Percentiles rank a stretch among this genome's conserved stretches.
Conservation (phyloP, 2,888 invertebrate genomes). For the Dryobota labecula region DNA sequence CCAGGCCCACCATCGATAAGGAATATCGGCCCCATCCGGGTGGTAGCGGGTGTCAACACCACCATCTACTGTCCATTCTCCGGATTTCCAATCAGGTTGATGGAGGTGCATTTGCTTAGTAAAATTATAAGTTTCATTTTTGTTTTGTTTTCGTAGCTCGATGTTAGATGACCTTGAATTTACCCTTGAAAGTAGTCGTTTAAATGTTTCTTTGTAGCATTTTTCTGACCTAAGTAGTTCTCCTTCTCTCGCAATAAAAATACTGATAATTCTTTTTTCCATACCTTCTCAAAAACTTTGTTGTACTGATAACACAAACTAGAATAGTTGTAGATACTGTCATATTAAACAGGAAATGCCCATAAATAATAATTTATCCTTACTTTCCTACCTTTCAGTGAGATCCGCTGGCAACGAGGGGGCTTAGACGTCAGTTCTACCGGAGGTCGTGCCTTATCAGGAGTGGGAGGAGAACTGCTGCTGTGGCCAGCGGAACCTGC, state of each 20-base stretch:
- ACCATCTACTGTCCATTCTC: constrained; percentile 96
- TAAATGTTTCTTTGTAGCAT: constrained; percentile 18
- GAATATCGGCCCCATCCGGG: constrained; percentile 93
- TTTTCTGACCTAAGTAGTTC: not conserved
- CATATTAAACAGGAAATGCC: not conserved
- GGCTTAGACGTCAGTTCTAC: constrained; percentile 77
- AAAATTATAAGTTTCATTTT: constrained; percentile 88
- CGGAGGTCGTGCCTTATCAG: constrained; percentile 77
- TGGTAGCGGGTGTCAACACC: constrained; percentile 94
- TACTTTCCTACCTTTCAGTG: constrained; percentile 71
- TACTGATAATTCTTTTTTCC: not conserved
- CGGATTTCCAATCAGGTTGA: constrained; percentile 95
- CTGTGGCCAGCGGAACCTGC: constrained; percentile 90
- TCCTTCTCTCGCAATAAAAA: not conserved
- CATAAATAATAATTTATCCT: not conserved
- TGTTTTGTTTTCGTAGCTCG: constrained; percentile 69
- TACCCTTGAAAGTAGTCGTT: constrained; percentile 9
- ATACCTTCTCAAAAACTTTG: not conserved
- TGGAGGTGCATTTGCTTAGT: constrained; percentile 91
- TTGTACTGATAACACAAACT: not conserved
- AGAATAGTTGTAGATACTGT: constrained; percentile 10
- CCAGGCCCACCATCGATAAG: constrained; percentile 94
- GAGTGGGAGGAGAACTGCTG: constrained; percentile 79
- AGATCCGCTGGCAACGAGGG: constrained; percentile 86
- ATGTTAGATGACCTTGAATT: constrained; percentile 36